Evolutionary conservation across 2,888 invertebrate genomes (phyloP), one percentile per base, ranked within the genome.

Genomic region (Pandemis corylana): DNA sequence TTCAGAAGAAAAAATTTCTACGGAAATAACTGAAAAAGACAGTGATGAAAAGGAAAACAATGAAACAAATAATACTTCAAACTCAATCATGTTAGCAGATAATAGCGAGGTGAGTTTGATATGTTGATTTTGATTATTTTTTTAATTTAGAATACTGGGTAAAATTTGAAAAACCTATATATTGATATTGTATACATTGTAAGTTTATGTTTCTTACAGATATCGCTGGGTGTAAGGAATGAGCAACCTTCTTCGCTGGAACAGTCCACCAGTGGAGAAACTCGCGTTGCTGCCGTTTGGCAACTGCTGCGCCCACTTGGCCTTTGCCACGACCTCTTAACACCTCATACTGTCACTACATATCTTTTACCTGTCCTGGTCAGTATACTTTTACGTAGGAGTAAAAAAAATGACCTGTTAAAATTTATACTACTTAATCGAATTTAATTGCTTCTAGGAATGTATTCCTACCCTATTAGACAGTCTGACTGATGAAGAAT

Each of bases 341-440:
- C 99, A 61, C 96, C 97, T 77, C 96, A 97, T 83, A 98, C 98
- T 65, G 97, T 99, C 85, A 97, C 97, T 86, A 98, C 98, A 89
- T 99, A 98, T 93, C 96, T 99, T 83, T 96, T 98, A 95, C 98
- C 99, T 75, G 97, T 99, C 85, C 95, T 98, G 92, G 97, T 97
- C 91, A 96, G 97, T 86, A 72, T 76, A 62, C 28, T 63, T 42
- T 53, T 20, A 6, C 15, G n/a, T 5, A 13, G n/a, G 1, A 51
- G 13, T 51, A 51, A n/a, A 13, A n/a, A 12, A 12, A n/a, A n/a
- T 13, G 6, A 51, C 13, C 51, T 6, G 51, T n/a, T 7, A n/a
- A 51, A 51, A 51, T 51, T 51, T n/a, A 51, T 51, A 10, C 9
- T 64, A 64, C 9, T 53, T n/a, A 20, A 46, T 28, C 2, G n/a